Percentiles rank a stretch among this genome's conserved stretches.
Conservation (phyloP, 2,888 invertebrate species). For the Mechanitis messenoides region DNA sequence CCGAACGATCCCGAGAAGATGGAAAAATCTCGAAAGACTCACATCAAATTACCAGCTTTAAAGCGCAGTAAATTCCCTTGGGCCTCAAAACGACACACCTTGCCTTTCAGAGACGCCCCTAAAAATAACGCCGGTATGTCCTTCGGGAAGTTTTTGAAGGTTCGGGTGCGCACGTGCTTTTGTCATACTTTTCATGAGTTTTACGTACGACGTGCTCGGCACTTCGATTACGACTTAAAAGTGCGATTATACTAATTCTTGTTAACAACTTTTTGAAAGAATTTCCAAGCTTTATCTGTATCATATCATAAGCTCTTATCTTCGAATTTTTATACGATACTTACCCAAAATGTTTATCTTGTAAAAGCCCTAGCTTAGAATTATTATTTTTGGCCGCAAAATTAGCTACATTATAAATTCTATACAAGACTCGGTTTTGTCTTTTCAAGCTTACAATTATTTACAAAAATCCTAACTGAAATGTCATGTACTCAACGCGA, state of each 20-base stretch:
- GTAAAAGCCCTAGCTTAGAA: no score
- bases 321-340: conserved; percentile 1
- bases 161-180: conserved; percentile 69
- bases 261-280: conserved; percentile 51
- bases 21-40: conserved; percentile 74
- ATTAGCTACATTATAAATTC: no score
- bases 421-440: neutral
- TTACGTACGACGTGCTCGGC: conserved; percentile 69
- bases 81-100: conserved; percentile 64
- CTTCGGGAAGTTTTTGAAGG: conserved; percentile 70
- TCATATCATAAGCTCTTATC: conserved; percentile 30
- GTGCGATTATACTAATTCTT: conserved; percentile 58
- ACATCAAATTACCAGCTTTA: conserved; percentile 75
- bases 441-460: neutral
- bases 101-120: conserved; percentile 69
- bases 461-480: conserved; percentile 5
- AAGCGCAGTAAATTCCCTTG: conserved; percentile 69
- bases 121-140: conserved; percentile 64
- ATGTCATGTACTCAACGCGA: conserved; percentile 16
- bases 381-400: no score
- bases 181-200: conserved; percentile 71
- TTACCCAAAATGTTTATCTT: neutral
- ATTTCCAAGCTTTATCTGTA: conserved; percentile 40
- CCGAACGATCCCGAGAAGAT: conserved; percentile 67
- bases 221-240: conserved; percentile 66